These are phyloP conservation scores for Suricata suricatta DNA, from an alignment of 2,113 vertebrate species.

Conservation along the genomic window DNA sequence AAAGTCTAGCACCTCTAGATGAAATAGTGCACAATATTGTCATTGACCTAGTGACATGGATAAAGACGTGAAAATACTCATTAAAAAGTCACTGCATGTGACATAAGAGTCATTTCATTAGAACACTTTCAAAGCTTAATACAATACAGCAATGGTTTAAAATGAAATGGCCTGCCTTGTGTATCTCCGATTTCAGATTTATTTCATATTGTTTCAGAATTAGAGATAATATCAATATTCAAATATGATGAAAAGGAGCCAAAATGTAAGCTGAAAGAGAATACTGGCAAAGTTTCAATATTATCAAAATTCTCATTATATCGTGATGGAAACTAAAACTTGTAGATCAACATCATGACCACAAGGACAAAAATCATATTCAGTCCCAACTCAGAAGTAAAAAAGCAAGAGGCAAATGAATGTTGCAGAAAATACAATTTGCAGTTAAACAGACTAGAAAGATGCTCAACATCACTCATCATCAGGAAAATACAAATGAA, in stretches of 20 bases:
- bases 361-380: not conserved
- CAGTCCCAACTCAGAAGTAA: not conserved
- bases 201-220: not conserved
- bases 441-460: not conserved
- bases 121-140: not conserved
- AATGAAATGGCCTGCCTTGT: not conserved
- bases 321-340: not conserved
- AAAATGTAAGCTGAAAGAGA: constrained; percentile 26
- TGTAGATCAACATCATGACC: not conserved
- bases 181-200: constrained; percentile 41
- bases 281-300: not conserved
- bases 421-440: not conserved
- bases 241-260: not conserved
- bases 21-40: not conserved
- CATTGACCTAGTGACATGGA: not conserved
- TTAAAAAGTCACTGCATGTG: not conserved
- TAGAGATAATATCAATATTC: not conserved
- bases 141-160: not conserved
- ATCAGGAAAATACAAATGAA: too few species aligned
- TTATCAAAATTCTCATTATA: not conserved
- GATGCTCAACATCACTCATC: too few species aligned
- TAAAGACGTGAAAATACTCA: not conserved
- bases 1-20: not conserved
- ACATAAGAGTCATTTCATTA: not conserved
- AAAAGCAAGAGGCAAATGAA: not conserved